phyloP scores from a whole-genome alignment of 2,797 vertebrate species.

The Echiichthys vipera region DNA sequence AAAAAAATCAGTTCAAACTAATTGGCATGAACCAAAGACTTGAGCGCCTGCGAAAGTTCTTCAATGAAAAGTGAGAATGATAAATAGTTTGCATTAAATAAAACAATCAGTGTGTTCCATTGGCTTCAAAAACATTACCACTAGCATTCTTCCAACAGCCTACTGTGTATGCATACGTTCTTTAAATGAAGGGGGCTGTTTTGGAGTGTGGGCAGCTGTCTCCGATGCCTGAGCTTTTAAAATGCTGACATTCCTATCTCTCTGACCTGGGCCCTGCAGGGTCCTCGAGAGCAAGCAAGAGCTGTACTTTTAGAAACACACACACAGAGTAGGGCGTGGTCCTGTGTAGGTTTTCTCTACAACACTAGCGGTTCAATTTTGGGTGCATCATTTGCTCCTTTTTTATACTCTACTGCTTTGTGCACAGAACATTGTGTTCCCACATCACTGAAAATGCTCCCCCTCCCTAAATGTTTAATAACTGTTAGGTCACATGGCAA shows the following conservation, averaged over 20 bases:
- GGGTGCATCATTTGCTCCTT: background rate
- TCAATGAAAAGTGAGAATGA: background rate
- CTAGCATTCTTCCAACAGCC: background rate
- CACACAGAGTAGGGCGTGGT: background rate
- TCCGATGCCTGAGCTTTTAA: constrained; percentile 19
- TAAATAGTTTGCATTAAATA: too few species aligned
- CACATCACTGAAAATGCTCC: constrained; percentile 3
- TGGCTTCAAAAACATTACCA: background rate
- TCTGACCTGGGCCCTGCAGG: background rate
- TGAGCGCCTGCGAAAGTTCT: background rate
- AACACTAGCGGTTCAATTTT: background rate
- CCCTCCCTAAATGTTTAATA: constrained; percentile 60
- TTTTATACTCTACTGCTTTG: background rate
- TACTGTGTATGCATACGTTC: background rate
- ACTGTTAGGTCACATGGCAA: constrained; percentile 2
- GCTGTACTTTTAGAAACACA: background rate
- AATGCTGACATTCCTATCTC: constrained; percentile 25
- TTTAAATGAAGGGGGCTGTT: background rate
- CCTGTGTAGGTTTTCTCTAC: background rate
- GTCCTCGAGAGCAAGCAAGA: background rate
- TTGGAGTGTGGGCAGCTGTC: background rate
- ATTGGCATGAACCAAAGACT: background rate
- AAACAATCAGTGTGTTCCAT: too few species aligned
- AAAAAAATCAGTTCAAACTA: too few species aligned
- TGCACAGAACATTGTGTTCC: constrained; percentile 35